Evolutionary conservation across 2,797 vertebrate species (phyloP).

Genomic region (Trachurus trachurus): DNA sequence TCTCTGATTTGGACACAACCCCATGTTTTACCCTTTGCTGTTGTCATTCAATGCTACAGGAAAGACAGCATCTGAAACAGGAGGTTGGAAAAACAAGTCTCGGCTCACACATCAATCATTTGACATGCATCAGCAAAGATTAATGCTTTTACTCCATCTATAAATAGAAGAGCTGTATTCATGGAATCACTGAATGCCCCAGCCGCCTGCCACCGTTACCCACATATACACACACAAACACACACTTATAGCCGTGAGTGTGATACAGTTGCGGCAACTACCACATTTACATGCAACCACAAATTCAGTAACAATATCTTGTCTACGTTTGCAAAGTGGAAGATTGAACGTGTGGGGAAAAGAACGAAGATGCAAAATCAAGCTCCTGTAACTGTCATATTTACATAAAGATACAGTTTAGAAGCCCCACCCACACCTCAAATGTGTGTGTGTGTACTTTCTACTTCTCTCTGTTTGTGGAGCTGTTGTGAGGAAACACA

Average conservation of each 20-base stretch:
- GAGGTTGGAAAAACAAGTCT: constrained; percentile 13
- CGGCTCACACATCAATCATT: constrained; percentile 45
- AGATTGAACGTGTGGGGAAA: background rate
- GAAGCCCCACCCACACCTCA: constrained; percentile 40
- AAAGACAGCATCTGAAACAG: background rate
- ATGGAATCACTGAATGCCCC: constrained; percentile 22
- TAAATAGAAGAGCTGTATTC: constrained; percentile 65
- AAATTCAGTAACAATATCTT: background rate
- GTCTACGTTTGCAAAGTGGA: background rate
- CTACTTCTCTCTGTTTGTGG: constrained; percentile 56
- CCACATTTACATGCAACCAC: constrained; percentile 1
- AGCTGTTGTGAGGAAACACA: constrained; percentile 66
- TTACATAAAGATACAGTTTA: constrained; percentile 58
- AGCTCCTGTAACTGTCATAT: constrained; percentile 51
- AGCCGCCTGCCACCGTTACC: background rate
- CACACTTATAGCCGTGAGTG: constrained; percentile 18
- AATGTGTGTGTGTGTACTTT: constrained; percentile 27
- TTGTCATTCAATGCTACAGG: background rate
- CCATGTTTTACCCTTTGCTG: constrained; percentile 24
- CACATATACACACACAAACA: constrained; percentile 21
- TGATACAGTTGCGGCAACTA: background rate
- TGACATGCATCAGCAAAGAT: constrained; percentile 53
- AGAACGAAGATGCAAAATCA: constrained; percentile 25
- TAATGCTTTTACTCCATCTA: constrained; percentile 55
- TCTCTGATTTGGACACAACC: constrained; percentile 9